phyloP scores from a whole-genome alignment of 1,140 invertebrate species.

The Chlorops oryzae region DNA sequence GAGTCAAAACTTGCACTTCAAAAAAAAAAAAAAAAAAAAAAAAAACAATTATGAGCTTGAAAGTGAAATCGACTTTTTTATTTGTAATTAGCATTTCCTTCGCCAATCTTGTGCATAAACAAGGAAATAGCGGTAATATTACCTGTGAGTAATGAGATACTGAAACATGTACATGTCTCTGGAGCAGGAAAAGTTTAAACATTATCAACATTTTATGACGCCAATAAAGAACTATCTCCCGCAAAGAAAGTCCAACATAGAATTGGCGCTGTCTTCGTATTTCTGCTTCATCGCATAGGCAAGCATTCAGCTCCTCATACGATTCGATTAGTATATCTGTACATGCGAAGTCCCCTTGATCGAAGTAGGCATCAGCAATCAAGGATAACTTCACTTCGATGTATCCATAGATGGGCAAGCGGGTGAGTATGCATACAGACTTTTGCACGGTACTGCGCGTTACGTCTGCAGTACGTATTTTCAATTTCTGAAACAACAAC shows the following conservation, averaged over 20 bases:
- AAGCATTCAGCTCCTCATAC: slow-evolving; percentile 85
- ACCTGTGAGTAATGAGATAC: too few species aligned
- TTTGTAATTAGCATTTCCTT: too few species aligned
- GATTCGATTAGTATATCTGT: slow-evolving; percentile 87
- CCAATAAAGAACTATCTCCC: slow-evolving; percentile 55
- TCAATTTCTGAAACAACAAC: slow-evolving; percentile 68
- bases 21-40: too few species aligned
- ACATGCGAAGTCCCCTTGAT: slow-evolving; percentile 88
- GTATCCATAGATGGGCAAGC: slow-evolving; percentile 81
- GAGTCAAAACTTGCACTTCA: too few species aligned
- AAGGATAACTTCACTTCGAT: slow-evolving; percentile 92
- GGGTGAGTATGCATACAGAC: slow-evolving; percentile 78
- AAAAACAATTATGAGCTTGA: too few species aligned
- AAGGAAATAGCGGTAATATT: too few species aligned
- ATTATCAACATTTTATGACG: slow-evolving; percentile 87
- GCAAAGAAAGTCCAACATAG: slow-evolving; percentile 39
- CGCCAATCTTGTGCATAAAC: too few species aligned
- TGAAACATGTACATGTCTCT: slow-evolving; percentile 86
- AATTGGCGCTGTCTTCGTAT: slow-evolving; percentile 53
- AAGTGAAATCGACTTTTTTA: too few species aligned
- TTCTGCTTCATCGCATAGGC: slow-evolving; percentile 59
- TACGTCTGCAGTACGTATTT: slow-evolving; percentile 92
- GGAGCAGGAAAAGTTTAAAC: slow-evolving; percentile 89
- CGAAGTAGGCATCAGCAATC: slow-evolving; percentile 95
- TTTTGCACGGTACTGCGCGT: slow-evolving; percentile 94